These are phyloP conservation scores for Alligator mississippiensis DNA, from an alignment of 2,113 vertebrate species.

Conservation along the genomic window DNA sequence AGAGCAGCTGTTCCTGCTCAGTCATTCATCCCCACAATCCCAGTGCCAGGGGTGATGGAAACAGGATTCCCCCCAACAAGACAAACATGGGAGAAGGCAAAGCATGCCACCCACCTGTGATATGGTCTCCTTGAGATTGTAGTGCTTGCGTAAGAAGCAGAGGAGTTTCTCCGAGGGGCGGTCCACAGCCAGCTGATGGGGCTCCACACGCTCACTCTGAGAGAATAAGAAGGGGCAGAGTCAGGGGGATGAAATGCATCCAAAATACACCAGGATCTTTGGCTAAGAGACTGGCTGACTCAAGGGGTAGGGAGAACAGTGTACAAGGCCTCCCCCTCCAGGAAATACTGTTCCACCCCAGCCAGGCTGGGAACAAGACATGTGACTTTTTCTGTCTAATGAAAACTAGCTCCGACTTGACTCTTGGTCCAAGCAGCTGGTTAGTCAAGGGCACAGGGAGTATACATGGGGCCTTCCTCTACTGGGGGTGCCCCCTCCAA, in stretches of 20 bases:
- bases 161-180: slow-evolving; percentile 90
- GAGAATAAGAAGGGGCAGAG: background rate
- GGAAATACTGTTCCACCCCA: too few species aligned
- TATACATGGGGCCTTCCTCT: too few species aligned
- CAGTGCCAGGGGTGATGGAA: background rate
- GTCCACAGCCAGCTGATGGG: slow-evolving; percentile 88
- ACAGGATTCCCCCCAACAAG: too few species aligned
- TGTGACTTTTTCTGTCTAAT: too few species aligned
- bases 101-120: slow-evolving; percentile 83
- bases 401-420: too few species aligned
- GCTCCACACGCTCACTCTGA: slow-evolving; percentile 86
- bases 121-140: slow-evolving; percentile 83
- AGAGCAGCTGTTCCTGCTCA: background rate
- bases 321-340: too few species aligned
- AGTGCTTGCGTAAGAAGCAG: slow-evolving; percentile 89
- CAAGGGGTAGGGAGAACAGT: background rate
- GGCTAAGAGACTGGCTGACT: background rate
- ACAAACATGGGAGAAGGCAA: too few species aligned
- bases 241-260: background rate
- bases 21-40: background rate
- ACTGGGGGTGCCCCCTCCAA: background rate
- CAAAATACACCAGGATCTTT: background rate
- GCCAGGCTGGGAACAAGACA: too few species aligned
- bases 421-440: too few species aligned
- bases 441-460: background rate